Base-by-base conservation (phyloP, 2,113 vertebrate species). In the Pomatostomus ruficeps region DNA sequence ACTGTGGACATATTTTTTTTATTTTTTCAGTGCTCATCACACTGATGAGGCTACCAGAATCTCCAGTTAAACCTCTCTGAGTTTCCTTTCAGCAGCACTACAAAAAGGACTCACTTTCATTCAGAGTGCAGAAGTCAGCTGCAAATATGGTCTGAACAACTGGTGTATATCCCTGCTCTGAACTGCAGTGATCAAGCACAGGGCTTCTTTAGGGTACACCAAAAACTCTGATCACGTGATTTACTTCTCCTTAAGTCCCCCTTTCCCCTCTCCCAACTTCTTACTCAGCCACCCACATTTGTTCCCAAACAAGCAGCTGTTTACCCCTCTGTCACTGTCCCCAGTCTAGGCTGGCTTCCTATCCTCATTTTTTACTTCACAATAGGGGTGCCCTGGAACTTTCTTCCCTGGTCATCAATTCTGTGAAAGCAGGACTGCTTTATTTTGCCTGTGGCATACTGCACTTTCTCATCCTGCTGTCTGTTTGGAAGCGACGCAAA, bases 391-490 rank as follows among this genome's bases (percentile, higher is more conserved):
- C 26, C n/a, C 48, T 55, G 31, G 14, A 72, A 45, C 35, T 33
- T 74, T 23, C 17, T n/a, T n/a, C 31, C 35, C n/a, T 36, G 36
- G 29, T 48, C 21, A 59, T 25, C 46, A 40, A 3, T 38, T 48
- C 19, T 61, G 17, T 85, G 48, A 59, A 54, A 58, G 8, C 6
- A 57, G 26, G 11, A 62, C 25, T 8, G 2, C 36, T 61, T 72
- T 52, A 21, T 52, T 89, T 48, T 49, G 33, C 42, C 18, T 2
- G 0, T 1, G 42, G 58, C 0, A 0, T 6, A 36, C 42, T 46
- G 49, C 35, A 88, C 25, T 75, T 84, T 49, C 45, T 58, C 33
- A 31, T 31, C 58, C 70, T 45, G 31, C 25, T 49, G 21, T 25
- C 58, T 74, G 52, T 29, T 59, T 13, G 73, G 42, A 79, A 88